A percentile compares a stretch with the other conserved stretches of the same genome.
Conservation (phyloP, 2,797 vertebrate species). For the Stomatorhinus walkeri region DNA sequence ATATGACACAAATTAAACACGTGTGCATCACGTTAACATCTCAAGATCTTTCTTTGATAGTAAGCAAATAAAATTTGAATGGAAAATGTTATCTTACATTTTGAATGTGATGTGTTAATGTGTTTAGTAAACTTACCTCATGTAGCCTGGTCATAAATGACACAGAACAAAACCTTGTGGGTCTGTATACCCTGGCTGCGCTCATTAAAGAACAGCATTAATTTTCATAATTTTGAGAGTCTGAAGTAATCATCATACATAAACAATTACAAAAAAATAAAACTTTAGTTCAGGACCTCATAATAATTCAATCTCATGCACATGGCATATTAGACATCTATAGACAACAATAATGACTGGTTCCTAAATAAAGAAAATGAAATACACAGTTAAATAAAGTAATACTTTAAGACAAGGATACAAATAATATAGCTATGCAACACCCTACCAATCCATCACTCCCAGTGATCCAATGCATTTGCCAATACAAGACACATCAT, state of each 20-base stretch:
- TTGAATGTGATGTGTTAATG: not conserved
- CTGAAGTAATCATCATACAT: not conserved
- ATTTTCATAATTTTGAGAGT: not conserved
- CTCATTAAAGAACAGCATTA: not conserved
- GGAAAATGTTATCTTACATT: not conserved
- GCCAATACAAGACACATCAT: not conserved
- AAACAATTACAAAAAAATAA: not conserved
- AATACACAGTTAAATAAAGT: not conserved
- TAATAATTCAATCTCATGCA: not conserved
- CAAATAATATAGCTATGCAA: not conserved
- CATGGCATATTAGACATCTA: not conserved
- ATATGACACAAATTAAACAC: constrained; percentile 3
- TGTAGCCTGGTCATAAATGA: not conserved
- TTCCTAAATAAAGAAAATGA: not conserved
- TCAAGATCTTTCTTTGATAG: not conserved
- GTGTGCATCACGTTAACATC: not conserved
- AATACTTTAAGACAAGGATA: not conserved
- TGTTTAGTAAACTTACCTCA: not conserved
- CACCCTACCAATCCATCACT: not conserved
- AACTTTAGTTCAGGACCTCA: not conserved
- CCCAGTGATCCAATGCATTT: not conserved
- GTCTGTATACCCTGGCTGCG: not conserved
- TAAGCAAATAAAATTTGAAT: not conserved
- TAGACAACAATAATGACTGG: not conserved
- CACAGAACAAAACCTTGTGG: not conserved